A percentile compares a stretch with the other conserved stretches of the same genome.
phyloP scores from a whole-genome alignment of 1,140 invertebrate genomes.

The Drosophila teissieri region DNA sequence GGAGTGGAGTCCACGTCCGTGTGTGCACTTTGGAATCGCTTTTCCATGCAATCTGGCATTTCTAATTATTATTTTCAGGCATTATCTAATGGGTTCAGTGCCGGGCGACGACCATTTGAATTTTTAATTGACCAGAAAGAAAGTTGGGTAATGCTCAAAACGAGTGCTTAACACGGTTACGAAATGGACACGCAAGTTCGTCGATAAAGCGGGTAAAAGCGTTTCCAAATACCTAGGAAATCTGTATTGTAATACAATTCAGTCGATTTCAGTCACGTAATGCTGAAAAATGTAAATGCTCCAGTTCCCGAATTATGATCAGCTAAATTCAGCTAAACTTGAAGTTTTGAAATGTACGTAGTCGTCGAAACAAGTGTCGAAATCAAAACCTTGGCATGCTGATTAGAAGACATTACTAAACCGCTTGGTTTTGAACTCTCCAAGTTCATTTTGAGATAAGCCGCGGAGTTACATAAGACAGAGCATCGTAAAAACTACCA shows the following conservation, averaged over 20 bases:
- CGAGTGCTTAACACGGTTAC: conserved; percentile 60
- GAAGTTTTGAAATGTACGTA: background rate
- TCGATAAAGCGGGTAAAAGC: conserved; percentile 6
- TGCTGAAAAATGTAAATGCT: conserved; percentile 5
- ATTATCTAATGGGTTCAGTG: conserved; percentile 61
- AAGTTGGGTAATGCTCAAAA: conserved; percentile 36
- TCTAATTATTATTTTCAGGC: conserved; percentile 62
- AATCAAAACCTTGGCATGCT: conserved; percentile 14
- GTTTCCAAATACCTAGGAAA: background rate
- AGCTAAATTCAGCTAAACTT: background rate
- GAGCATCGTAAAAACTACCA: conserved; percentile 12
- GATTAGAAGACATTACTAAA: conserved; percentile 11
- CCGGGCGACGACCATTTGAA: conserved; percentile 49
- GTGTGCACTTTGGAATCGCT: conserved; percentile 57
- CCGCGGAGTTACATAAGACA: conserved; percentile 37
- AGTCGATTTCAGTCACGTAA: conserved; percentile 17
- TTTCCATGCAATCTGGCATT: conserved; percentile 56
- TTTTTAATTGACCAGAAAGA: conserved; percentile 58
- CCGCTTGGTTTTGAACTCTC: conserved; percentile 19
- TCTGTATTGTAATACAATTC: conserved; percentile 5
- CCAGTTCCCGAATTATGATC: conserved; percentile 14
- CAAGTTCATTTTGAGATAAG: conserved; percentile 24
- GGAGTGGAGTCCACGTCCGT: conserved; percentile 39
- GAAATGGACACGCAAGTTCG: conserved; percentile 34
- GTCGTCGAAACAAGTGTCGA: too few relatives aligned